Percentiles rank a stretch among this genome's conserved stretches.
phyloP scores from a whole-genome alignment of 1,140 invertebrate genomes.

The Diachasmimorpha longicaudata region DNA sequence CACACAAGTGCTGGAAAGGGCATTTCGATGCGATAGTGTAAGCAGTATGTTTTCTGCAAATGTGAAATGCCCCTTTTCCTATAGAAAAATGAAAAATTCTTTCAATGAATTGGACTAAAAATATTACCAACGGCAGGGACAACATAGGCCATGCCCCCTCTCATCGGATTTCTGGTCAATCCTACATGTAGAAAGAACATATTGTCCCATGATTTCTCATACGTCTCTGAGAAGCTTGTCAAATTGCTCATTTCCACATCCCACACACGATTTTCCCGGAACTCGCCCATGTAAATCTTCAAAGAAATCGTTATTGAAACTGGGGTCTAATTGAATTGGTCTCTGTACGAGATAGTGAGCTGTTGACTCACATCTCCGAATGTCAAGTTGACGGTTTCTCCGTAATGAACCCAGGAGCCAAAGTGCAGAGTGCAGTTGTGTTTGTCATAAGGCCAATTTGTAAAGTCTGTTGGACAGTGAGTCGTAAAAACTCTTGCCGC shows the following conservation, averaged over 20 bases:
- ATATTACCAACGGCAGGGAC: constrained; percentile 61
- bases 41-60: no score
- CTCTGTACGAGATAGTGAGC: background rate
- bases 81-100: constrained; percentile 17
- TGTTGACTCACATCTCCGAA: constrained; percentile 30
- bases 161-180: constrained; percentile 55
- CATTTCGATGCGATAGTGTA: no score
- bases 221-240: constrained; percentile 40
- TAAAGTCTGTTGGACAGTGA: constrained; percentile 49
- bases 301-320: background rate
- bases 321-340: no score
- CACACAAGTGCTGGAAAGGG: no score
- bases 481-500: constrained; percentile 40
- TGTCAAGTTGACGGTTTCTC: constrained; percentile 66
- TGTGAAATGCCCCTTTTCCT: no score
- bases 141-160: constrained; percentile 49
- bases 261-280: constrained; percentile 30
- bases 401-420: constrained; percentile 65
- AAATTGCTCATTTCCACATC: constrained; percentile 23
- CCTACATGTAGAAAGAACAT: constrained; percentile 54
- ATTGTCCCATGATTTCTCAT: constrained; percentile 58
- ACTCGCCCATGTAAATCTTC: constrained; percentile 30
- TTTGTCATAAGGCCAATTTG: constrained; percentile 56
- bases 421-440: constrained; percentile 54
- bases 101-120: constrained; percentile 9